Conservation (phyloP, 2,797 vertebrate genomes). For the Siniperca obscura region DNA sequence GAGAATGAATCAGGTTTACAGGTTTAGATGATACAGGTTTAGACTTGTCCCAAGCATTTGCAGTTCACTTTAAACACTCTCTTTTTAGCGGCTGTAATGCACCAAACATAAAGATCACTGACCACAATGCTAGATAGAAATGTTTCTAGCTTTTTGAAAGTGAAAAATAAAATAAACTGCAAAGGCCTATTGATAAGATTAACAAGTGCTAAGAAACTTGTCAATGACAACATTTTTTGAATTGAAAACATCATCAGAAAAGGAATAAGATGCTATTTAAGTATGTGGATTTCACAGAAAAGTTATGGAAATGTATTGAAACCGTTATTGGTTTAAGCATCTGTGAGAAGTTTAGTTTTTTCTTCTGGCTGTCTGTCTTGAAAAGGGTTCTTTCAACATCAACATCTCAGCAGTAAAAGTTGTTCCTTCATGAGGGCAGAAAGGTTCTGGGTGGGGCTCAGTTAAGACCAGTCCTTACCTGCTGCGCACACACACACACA, state of each 20-base stretch:
- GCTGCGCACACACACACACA: slow-evolving; percentile 23
- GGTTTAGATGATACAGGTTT: not conserved
- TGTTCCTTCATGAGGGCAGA: slow-evolving; percentile 43
- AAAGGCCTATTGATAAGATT: not conserved
- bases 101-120: not conserved
- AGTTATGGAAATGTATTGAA: slow-evolving; percentile 3
- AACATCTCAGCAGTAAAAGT: slow-evolving; percentile 14
- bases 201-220: not conserved
- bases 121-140: not conserved
- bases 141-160: not conserved
- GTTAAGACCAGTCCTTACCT: slow-evolving; percentile 55
- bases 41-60: not conserved
- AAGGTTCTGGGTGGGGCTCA: slow-evolving; percentile 47
- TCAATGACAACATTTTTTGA: not conserved
- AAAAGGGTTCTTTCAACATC: slow-evolving; percentile 43
- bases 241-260: not conserved
- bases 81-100: not conserved
- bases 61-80: not conserved
- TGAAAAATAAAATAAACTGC: not conserved
- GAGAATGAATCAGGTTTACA: not conserved
- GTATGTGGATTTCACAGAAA: not conserved
- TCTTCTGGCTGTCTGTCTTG: not conserved
- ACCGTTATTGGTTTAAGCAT: slow-evolving; percentile 23
- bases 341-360: not conserved
- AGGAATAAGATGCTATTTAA: not conserved